Percentiles rank a stretch among this genome's conserved stretches.
Evolutionary conservation across 1,140 invertebrate genomes (phyloP).

Genomic region (Leptinotarsa texana): DNA sequence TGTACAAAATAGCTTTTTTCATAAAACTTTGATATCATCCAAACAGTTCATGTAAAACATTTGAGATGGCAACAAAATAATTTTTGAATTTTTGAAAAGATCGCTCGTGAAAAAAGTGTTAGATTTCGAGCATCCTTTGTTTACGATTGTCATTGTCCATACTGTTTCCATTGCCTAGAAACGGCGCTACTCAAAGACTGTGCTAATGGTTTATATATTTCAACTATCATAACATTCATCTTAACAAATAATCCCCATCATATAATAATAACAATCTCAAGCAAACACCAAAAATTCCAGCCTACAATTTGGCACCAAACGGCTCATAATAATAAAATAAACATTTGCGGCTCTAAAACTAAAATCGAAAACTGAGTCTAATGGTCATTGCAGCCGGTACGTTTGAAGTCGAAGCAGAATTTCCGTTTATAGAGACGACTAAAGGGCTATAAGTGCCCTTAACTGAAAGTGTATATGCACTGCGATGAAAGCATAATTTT

Average conservation of each 20-base stretch:
- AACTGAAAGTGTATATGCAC: not conserved
- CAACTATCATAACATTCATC: not conserved
- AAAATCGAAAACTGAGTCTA: constrained; percentile 7
- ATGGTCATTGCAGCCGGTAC: not conserved
- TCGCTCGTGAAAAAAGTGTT: too few relatives aligned
- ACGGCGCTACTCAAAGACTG: too few relatives aligned
- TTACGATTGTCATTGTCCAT: too few relatives aligned
- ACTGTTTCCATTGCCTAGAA: too few relatives aligned
- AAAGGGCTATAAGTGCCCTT: not conserved
- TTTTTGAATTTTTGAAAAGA: too few relatives aligned
- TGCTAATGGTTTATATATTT: not conserved
- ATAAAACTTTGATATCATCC: too few relatives aligned
- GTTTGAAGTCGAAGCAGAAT: constrained; percentile 3
- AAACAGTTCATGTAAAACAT: too few relatives aligned
- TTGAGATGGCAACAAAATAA: too few relatives aligned
- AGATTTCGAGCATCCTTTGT: too few relatives aligned
- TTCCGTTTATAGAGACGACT: constrained; percentile 7
- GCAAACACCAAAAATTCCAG: constrained; percentile 14
- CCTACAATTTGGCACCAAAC: constrained; percentile 19
- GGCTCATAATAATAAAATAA: constrained; percentile 19
- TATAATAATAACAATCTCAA: constrained; percentile 12
- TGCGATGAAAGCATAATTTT: not conserved
- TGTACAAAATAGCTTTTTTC: too few relatives aligned
- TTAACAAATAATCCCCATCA: not conserved
- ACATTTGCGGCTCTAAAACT: constrained; percentile 8